A percentile compares a stretch with the other conserved stretches of the same genome.
Evolutionary conservation across 2,888 invertebrate genomes (phyloP).

Genomic region (Dromius quadrimaculatus): DNA sequence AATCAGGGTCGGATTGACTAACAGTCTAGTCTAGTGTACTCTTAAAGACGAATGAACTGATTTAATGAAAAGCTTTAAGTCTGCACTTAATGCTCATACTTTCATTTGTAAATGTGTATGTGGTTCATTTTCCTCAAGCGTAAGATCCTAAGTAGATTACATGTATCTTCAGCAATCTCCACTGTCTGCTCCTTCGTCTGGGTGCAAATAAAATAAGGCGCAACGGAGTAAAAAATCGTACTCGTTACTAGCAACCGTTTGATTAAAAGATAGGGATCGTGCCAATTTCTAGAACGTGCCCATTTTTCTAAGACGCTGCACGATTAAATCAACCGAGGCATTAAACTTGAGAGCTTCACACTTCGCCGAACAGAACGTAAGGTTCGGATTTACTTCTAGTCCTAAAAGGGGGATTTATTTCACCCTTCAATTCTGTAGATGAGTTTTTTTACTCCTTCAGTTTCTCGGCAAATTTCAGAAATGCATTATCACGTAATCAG

Average conservation of each 20-base stretch:
- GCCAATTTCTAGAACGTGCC: constrained; percentile 38
- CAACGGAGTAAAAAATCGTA: constrained; percentile 37
- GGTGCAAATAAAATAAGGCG: constrained; percentile 16
- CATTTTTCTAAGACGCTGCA: constrained; percentile 37
- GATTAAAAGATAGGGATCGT: constrained; percentile 46
- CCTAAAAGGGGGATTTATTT: too few species aligned
- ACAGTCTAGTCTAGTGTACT: too few species aligned
- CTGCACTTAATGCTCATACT: too few species aligned
- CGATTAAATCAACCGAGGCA: constrained; percentile 35
- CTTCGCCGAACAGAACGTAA: background rate
- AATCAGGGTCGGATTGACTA: too few species aligned
- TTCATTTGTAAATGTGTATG: constrained; percentile 11
- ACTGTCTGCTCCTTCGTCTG: background rate
- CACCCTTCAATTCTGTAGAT: too few species aligned
- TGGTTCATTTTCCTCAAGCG: background rate
- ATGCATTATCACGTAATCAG: too few species aligned
- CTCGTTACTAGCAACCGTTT: constrained; percentile 41
- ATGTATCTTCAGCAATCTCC: constrained; percentile 21
- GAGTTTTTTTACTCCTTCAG: too few species aligned
- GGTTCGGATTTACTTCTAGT: too few species aligned
- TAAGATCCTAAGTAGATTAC: constrained; percentile 30
- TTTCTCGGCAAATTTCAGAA: too few species aligned
- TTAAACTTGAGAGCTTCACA: background rate
- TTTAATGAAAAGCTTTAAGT: too few species aligned
- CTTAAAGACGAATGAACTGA: too few species aligned